Percentiles rank a stretch among this genome's conserved stretches.
Evolutionary conservation across 2,888 invertebrate species (phyloP).

Genomic region (Emmelina monodactyla): DNA sequence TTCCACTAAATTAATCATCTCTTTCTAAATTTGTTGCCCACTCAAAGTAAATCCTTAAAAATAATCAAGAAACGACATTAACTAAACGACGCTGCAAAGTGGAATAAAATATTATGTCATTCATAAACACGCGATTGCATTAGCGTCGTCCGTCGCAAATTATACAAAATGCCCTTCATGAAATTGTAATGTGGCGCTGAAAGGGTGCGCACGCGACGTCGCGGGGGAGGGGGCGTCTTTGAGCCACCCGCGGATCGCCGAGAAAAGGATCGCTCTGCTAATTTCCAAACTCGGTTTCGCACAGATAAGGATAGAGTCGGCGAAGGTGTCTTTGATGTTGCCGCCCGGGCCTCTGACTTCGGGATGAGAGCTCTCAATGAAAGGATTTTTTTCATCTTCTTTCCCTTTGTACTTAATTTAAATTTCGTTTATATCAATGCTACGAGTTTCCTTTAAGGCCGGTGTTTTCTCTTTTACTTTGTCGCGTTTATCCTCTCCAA

Average conservation of each 20-base stretch:
- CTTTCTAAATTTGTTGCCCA: too few relatives aligned
- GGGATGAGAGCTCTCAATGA: slow-evolving; percentile 64
- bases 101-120: slow-evolving; percentile 35
- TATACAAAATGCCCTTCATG: slow-evolving; percentile 41
- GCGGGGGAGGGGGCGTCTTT: slow-evolving; percentile 20
- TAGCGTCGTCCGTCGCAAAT: slow-evolving; percentile 32
- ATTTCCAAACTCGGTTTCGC: slow-evolving; percentile 61
- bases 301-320: slow-evolving; percentile 58
- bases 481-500: slow-evolving; percentile 65
- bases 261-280: slow-evolving; percentile 31
- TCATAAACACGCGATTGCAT: slow-evolving; percentile 41
- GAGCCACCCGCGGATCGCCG: slow-evolving; percentile 17
- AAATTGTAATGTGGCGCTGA: slow-evolving; percentile 50
- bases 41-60: slow-evolving; percentile 5
- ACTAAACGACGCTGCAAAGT: slow-evolving; percentile 27
- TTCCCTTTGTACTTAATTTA: slow-evolving; percentile 67
- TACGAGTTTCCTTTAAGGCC: slow-evolving; percentile 60
- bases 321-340: slow-evolving; percentile 60
- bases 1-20: too few relatives aligned
- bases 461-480: slow-evolving; percentile 65
- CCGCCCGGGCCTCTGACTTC: slow-evolving; percentile 60
- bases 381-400: slow-evolving; percentile 66
- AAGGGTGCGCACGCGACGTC: slow-evolving; percentile 61
- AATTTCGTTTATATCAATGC: slow-evolving; percentile 68
- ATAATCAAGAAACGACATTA: slow-evolving; percentile 22